Base-by-base conservation (phyloP, 2,797 vertebrate species). In the Cercopithecus neglectus region DNA sequence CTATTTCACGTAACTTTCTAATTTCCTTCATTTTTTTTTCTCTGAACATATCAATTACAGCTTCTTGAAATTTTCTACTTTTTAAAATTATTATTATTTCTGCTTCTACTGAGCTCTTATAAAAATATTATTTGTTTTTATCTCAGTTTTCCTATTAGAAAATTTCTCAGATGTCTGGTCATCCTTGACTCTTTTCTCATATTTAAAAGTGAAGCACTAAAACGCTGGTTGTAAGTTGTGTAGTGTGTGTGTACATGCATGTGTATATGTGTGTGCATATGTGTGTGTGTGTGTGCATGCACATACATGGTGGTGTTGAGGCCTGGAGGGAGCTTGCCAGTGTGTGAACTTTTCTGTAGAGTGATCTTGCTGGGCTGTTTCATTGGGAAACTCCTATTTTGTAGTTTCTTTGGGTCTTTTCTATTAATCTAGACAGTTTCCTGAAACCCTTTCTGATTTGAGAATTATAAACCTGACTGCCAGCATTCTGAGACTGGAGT, bases 41-140 rank as follows among this genome's bases (percentile, higher is more conserved):
- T 21, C 21, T 30, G n/a, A 87, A 24, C 26, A 87, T 44, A 87
- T 70, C 55, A 46, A 28, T 61, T 50, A 91, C 10, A 89, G n/a
- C 21, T 90, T 84, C 84, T 78, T 88, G 48, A 94, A 50, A n/a
- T 70, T 72, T 89, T 83, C 74, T 92, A 28, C 14, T 75, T 10
- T 70, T 80, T 59, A 11, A 59, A 64, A 64, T 50, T 50, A 17
- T 50, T 50, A 36, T 85, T 84, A 85, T 41, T 91, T 81, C n/a
- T 85, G 14, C 75, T 92, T 89, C 50, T 89, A 74, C 80, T 48
- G 21, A 79, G 16, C n/a, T 97, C 75, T 84, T 94, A 8, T 1
- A 22, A 92, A 82, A 76, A 72, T 17, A 2, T 79, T 53, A 12
- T 39, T 87, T 67, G 22, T 80, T 95, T 75, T 48, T 44, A 44